Percentiles rank a stretch among this genome's conserved stretches.
Evolutionary conservation across 2,888 invertebrate genomes (phyloP).

Genomic region (Abrostola triplasia): DNA sequence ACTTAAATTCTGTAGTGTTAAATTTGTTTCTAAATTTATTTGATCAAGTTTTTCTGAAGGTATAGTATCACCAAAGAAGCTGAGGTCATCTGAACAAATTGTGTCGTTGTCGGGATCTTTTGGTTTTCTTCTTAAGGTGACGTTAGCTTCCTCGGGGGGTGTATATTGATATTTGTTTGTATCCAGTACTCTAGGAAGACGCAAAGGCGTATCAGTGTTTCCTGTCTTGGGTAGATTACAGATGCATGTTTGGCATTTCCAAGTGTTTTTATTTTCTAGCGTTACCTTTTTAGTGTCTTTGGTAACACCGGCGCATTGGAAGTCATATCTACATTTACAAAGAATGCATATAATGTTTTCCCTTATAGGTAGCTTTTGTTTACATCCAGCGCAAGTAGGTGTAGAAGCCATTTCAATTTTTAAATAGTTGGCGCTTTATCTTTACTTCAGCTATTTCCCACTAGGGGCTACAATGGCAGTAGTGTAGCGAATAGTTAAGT

Average conservation of each 20-base stretch:
- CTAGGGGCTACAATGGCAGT: too few relatives aligned
- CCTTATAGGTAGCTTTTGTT: constrained; percentile 14
- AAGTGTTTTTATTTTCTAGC: constrained; percentile 8
- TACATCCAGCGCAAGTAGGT: constrained; percentile 17
- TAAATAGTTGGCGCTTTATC: too few relatives aligned
- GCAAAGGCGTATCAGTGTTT: constrained; percentile 15
- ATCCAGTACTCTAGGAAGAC: neutral
- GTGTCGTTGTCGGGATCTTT: constrained; percentile 6
- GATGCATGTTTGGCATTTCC: constrained; percentile 20
- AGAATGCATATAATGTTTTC: constrained; percentile 12
- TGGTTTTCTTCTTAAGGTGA: constrained; percentile 8
- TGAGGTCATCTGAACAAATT: constrained; percentile 2
- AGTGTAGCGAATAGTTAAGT: too few relatives aligned
- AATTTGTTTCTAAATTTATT: neutral
- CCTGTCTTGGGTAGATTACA: constrained; percentile 21
- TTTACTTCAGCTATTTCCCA: too few relatives aligned
- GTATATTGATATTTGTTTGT: neutral
- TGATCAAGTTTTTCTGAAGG: neutral
- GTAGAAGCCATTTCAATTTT: constrained; percentile 1
- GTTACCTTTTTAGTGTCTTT: constrained; percentile 1
- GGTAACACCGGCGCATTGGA: constrained; percentile 1
- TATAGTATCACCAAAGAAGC: constrained; percentile 12
- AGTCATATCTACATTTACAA: constrained; percentile 9
- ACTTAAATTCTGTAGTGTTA: constrained; percentile 16
- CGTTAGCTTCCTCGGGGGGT: neutral